Evolutionary conservation across 2,888 invertebrate genomes (phyloP), one percentile per base, ranked within the genome.

Genomic region (Epistrophe grossulariae): DNA sequence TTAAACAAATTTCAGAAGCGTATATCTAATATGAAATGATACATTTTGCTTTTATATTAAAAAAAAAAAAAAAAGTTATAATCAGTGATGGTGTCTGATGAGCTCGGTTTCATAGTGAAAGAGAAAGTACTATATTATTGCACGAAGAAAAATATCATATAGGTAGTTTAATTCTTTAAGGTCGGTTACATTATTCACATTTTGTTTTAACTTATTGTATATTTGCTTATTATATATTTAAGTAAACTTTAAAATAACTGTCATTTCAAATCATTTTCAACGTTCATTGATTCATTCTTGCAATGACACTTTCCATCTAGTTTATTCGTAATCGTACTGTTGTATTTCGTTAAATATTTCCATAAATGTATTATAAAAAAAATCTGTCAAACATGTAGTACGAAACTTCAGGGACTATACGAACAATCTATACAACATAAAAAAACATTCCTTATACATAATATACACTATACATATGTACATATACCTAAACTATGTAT

Each of bases 141-240:
- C 5, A 19, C 19, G 17, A 19, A 59, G 40, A 40, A 40, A 15
- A 15, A 43, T 45, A 45, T n/a, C n/a, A 3, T 9, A 48, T 0
- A n/a, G n/a, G n/a, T n/a, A 2, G 13, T n/a, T 38, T 0, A 11
- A 11, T 28, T 45, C 15, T 43, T 52, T 52, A 62, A 78, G 70
- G 78, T 71, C 62, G 62, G 78, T 50, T 38, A 40, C 24, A 70
- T 50, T 59, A 48, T 48, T 28, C 31, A 43, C 59, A 38, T 60
- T 70, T 24, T 24, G 3, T 31, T 28, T 28, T 28, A 2, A 31
- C 31, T 31, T 6, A 31, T 31, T 31, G 31, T 31, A 28, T 28
- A n/a, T n/a, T n/a, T n/a, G n/a, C n/a, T n/a, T n/a, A n/a, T n/a
- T n/a, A n/a, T n/a, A n/a, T n/a, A n/a, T n/a, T n/a, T n/a, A n/a